Conservation (phyloP, 2,797 vertebrate genomes). For the Picus viridis region DNA sequence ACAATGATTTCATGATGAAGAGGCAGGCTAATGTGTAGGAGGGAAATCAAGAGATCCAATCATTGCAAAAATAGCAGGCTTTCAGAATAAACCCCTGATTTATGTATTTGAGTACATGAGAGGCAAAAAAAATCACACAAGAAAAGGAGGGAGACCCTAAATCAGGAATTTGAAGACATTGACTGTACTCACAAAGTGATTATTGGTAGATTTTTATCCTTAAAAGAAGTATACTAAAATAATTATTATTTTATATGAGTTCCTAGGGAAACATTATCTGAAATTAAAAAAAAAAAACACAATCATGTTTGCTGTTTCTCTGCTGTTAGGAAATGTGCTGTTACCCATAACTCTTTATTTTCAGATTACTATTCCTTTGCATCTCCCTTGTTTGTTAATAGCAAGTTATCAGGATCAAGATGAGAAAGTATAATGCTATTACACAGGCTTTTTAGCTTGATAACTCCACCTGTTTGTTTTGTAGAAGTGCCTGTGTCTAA, state of each 20-base stretch:
- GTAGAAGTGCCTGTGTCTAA: background rate
- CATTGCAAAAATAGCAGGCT: background rate
- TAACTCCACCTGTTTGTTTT: background rate
- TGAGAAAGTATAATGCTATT: background rate
- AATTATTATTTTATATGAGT: background rate
- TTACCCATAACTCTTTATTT: background rate
- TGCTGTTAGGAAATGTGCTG: background rate
- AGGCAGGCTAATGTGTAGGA: background rate
- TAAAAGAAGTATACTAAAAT: background rate
- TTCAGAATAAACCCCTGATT: conserved; percentile 25
- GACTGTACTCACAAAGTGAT: background rate
- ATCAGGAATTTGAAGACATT: background rate
- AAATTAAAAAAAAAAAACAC: background rate
- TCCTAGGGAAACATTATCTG: background rate
- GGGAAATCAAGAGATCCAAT: conserved; percentile 12
- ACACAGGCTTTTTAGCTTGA: background rate
- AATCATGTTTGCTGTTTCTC: background rate
- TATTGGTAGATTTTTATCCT: background rate
- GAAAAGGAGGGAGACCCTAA: background rate
- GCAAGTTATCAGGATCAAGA: background rate
- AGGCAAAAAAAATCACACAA: background rate
- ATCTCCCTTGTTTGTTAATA: background rate
- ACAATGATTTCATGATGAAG: background rate
- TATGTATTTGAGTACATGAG: background rate
- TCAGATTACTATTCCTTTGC: background rate